These are phyloP conservation scores for Rhogogaster chlorosoma DNA, from an alignment of 2,888 invertebrate genomes.

Conservation along the genomic window DNA sequence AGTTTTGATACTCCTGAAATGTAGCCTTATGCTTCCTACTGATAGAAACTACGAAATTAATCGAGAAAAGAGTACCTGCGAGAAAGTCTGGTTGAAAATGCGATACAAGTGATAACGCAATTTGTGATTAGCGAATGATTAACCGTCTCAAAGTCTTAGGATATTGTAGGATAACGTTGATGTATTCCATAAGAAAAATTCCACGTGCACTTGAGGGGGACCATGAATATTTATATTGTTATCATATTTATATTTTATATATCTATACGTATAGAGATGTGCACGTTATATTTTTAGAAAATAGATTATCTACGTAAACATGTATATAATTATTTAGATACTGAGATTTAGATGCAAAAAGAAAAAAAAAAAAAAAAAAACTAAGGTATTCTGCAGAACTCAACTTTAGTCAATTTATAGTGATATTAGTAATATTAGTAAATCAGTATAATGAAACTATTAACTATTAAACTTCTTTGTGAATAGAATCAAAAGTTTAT, in stretches of 20 bases:
- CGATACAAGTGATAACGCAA: not conserved
- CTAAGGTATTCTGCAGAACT: not conserved
- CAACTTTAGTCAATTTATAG: constrained; percentile 41
- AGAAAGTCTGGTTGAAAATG: not conserved
- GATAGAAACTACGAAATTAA: not conserved
- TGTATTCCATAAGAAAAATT: constrained; percentile 28
- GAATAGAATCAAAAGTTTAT: not conserved
- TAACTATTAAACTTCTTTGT: constrained; percentile 26
- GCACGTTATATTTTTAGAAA: constrained; percentile 28
- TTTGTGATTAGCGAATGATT: constrained; percentile 5
- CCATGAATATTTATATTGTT: constrained; percentile 17
- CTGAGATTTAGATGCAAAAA: not conserved
- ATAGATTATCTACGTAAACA: not conserved
- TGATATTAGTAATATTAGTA: constrained; percentile 36
- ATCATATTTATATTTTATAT: constrained; percentile 39
- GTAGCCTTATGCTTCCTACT: not conserved
- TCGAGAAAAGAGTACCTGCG: not conserved
- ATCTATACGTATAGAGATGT: constrained; percentile 15
- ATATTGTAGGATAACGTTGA: not conserved
- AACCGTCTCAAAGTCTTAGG: not conserved
- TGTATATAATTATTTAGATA: not conserved
- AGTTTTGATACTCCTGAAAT: not conserved
- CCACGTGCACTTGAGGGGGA: constrained; percentile 7
- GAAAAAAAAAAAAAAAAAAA: not conserved
- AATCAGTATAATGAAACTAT: constrained; percentile 31